Percentiles rank a stretch among this genome's conserved stretches.
Evolutionary conservation across 2,888 invertebrate species (phyloP).

Genomic region (Dicyrtoma fusca): DNA sequence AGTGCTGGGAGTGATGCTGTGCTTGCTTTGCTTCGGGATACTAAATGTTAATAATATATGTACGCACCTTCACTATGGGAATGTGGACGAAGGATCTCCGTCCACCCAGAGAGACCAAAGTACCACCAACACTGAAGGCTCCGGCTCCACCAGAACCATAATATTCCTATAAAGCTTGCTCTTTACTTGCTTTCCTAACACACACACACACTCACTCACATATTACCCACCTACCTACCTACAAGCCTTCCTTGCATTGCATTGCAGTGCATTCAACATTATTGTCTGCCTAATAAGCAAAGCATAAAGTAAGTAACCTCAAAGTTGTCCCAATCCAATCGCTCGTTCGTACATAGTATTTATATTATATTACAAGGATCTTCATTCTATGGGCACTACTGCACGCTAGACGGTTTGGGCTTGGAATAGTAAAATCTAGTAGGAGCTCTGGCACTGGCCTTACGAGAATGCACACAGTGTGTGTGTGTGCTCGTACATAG

Average conservation of each 20-base stretch:
- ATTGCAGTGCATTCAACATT: too few relatives aligned
- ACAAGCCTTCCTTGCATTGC: too few relatives aligned
- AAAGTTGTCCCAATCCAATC: slow-evolving; percentile 26
- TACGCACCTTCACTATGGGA: not conserved
- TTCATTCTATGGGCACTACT: too few relatives aligned
- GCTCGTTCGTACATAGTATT: not conserved
- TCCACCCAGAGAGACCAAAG: not conserved
- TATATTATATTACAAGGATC: not conserved
- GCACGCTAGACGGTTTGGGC: too few relatives aligned
- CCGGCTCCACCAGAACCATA: too few relatives aligned
- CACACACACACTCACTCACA: too few relatives aligned
- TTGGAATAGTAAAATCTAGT: too few relatives aligned
- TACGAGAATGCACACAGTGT: too few relatives aligned
- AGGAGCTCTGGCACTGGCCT: too few relatives aligned
- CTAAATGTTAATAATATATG: slow-evolving; percentile 17
- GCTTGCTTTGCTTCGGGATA: slow-evolving; percentile 38
- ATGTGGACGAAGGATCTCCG: not conserved
- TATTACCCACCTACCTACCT: too few relatives aligned
- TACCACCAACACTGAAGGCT: not conserved
- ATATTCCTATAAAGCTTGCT: too few relatives aligned
- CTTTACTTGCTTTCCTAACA: too few relatives aligned
- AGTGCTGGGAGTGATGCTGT: slow-evolving; percentile 53
- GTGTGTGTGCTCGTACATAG: not conserved
- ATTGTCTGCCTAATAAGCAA: slow-evolving; percentile 14
- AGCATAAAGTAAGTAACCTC: slow-evolving; percentile 18